These are phyloP conservation scores for Drosophila orena DNA, from an alignment of 1,140 invertebrate species.

Conservation along the genomic window DNA sequence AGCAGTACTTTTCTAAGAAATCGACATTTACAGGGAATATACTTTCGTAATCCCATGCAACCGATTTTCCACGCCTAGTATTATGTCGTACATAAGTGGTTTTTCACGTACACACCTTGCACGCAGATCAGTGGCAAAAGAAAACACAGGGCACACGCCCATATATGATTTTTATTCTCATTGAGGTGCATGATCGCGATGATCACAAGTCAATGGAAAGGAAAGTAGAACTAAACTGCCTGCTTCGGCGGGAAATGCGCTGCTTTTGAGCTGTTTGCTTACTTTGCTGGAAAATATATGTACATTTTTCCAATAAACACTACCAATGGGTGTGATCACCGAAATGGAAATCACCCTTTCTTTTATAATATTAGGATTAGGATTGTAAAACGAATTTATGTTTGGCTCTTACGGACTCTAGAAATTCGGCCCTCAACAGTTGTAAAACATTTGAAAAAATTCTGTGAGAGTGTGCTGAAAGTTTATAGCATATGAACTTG, in stretches of 20 bases:
- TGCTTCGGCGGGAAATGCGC: constrained; percentile 41
- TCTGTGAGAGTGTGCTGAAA: neutral
- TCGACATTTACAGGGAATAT: too few relatives aligned
- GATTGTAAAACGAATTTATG: neutral
- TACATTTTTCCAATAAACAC: constrained; percentile 38
- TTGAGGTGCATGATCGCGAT: constrained; percentile 41
- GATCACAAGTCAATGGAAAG: constrained; percentile 5
- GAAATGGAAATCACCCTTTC: constrained; percentile 3
- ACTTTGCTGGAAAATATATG: constrained; percentile 67
- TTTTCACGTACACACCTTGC: constrained; percentile 56
- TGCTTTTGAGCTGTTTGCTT: constrained; percentile 53
- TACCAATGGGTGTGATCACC: neutral
- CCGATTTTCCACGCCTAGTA: too few relatives aligned
- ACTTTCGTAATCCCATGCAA: too few relatives aligned
- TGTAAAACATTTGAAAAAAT: too few relatives aligned
- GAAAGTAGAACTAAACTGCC: constrained; percentile 21
- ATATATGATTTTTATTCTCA: neutral
- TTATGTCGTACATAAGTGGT: too few relatives aligned
- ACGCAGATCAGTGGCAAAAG: constrained; percentile 23
- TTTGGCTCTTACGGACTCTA: neutral
- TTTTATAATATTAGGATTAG: too few relatives aligned
- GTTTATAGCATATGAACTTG: neutral
- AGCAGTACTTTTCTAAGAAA: neutral
- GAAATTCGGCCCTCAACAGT: neutral
- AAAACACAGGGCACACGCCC: constrained; percentile 24